Base-by-base conservation (phyloP, 2,888 invertebrate species). In the Chaitophorus viminalis region DNA sequence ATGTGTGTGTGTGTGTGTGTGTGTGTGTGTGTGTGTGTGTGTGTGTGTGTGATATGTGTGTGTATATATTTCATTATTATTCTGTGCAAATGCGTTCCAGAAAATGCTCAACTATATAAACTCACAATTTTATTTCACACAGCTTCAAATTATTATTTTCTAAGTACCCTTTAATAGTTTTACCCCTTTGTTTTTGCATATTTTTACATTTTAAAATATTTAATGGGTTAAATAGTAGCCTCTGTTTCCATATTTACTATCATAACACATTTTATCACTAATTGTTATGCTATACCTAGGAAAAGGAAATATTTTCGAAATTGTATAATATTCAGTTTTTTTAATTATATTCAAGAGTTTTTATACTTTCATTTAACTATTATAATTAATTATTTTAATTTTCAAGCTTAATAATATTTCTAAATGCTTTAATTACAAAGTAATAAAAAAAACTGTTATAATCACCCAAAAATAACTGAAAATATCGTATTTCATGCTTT, bases 91-190 rank as follows among this genome's bases (percentile, higher is more conserved):
- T 76, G 46, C 18, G 29, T 76, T 17, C 46, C 39, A 29, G 46
- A 39, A 76, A 29, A 46, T 17, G 29, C 29, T 29, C 76, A 46
- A 46, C 29, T 76, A n/a, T 76, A n/a, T 46, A 76, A 76, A 29
- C 29, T 76, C 29, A 29, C n/a, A 76, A 46, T 76, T 76, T n/a
- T 76, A 76, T 60, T 60, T 60, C 60, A 60, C 25, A 60, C 25
- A 25, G 21, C 25, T 60, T 21, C 60, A 25, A 60, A 25, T 60
- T 60, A 21, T 60, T 60, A 60, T 60, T 60, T 60, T 60, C 21
- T 60, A 60, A 25, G 21, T 21, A 25, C 60, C 25, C 14, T 60
- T 60, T 60, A 60, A 60, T 60, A 60, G 60, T 60, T 60, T 60
- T 1, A 60, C 25, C 60, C 60, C 25, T 60, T 60, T 60, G 8